These are phyloP conservation scores for Dolichopus griseipennis DNA, from an alignment of 2,888 invertebrate genomes.

Conservation along the genomic window DNA sequence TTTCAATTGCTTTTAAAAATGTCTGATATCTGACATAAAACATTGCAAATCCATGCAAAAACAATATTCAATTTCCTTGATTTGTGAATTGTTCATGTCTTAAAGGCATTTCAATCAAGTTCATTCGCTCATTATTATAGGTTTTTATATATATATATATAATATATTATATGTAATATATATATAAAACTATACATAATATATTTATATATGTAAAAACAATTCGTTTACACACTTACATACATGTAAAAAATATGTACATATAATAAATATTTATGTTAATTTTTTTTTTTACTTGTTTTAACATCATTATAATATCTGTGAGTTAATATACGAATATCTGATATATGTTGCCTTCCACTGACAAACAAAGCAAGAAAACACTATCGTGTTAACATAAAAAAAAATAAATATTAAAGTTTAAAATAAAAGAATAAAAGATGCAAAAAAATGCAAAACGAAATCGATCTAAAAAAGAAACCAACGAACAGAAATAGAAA, in stretches of 20 bases:
- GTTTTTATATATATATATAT: no score
- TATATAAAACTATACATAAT: no score
- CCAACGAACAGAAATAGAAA: no score
- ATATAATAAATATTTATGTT: neutral
- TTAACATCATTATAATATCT: slow-evolving; percentile 2
- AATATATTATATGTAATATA: no score
- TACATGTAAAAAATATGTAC: neutral
- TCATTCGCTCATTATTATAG: slow-evolving; percentile 9
- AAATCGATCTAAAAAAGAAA: neutral
- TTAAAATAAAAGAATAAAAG: no score
- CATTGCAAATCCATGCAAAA: slow-evolving; percentile 2
- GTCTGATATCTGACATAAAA: neutral
- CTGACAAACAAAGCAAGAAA: no score
- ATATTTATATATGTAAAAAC: neutral
- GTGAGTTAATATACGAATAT: neutral
- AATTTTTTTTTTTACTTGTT: neutral
- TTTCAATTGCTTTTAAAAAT: neutral
- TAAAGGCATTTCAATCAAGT: slow-evolving; percentile 27
- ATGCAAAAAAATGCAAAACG: neutral
- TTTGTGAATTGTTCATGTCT: slow-evolving; percentile 27
- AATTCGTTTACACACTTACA: neutral
- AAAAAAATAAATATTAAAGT: no score
- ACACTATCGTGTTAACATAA: neutral
- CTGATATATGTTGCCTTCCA: no score
- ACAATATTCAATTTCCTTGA: slow-evolving; percentile 27